phyloP scores from a whole-genome alignment of 2,113 vertebrate genomes.

The Donacobius atricapilla region DNA sequence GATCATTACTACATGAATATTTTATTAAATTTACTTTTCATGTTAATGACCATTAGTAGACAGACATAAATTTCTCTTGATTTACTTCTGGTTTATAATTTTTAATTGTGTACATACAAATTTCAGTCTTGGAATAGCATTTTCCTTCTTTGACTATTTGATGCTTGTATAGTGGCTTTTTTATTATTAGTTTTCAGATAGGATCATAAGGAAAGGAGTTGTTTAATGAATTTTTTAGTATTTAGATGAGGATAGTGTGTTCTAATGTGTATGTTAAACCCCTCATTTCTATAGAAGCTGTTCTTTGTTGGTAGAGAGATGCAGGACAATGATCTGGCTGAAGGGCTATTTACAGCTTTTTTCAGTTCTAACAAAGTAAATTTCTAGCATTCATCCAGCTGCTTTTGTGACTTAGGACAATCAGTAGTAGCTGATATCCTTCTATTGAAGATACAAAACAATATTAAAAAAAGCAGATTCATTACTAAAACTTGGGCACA shows the following conservation, averaged over 20 bases:
- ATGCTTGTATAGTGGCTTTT: neutral
- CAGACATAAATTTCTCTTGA: neutral
- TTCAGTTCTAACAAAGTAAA: neutral
- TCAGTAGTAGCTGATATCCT: neutral
- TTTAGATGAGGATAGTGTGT: neutral
- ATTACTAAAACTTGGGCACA: neutral
- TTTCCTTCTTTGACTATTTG: neutral
- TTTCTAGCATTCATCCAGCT: neutral
- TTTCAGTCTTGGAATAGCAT: neutral
- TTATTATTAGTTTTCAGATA: neutral
- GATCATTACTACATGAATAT: neutral
- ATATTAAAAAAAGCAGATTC: neutral
- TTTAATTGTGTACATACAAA: neutral
- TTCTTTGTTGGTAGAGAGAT: neutral
- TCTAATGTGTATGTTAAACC: neutral
- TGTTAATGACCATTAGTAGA: neutral
- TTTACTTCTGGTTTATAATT: neutral
- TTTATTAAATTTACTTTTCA: neutral
- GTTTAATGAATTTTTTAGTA: neutral
- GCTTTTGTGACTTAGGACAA: neutral
- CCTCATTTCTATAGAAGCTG: neutral
- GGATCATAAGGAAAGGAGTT: neutral
- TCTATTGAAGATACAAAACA: neutral
- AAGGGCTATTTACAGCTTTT: neutral
- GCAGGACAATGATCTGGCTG: neutral